A percentile compares a stretch with the other conserved stretches of the same genome.
phyloP scores from a whole-genome alignment of 2,113 vertebrate species.

The Sula dactylatra region DNA sequence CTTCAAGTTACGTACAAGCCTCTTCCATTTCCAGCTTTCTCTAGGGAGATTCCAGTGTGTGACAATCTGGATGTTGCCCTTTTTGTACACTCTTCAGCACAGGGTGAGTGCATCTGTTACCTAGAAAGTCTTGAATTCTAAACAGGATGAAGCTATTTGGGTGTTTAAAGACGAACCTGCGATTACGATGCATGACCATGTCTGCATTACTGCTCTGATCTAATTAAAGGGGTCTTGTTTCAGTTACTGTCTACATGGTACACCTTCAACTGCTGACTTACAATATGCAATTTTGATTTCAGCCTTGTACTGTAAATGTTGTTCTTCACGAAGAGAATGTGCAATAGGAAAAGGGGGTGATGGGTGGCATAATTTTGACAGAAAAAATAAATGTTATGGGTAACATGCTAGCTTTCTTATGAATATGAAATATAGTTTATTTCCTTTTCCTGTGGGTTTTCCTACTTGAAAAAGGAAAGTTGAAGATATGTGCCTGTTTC shows the following conservation, averaged over 20 bases:
- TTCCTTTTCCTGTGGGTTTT: not conserved
- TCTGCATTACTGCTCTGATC: not conserved
- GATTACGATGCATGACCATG: not conserved
- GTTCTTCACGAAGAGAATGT: constrained; percentile 58
- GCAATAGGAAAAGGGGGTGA: constrained; percentile 46
- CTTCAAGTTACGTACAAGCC: not conserved
- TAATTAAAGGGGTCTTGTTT: constrained; percentile 46
- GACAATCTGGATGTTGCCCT: not conserved
- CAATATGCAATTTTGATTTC: constrained; percentile 66
- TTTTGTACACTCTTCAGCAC: not conserved
- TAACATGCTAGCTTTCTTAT: not conserved
- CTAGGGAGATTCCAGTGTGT: constrained; percentile 20
- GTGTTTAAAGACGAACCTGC: not conserved
- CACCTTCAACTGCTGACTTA: constrained; percentile 58
- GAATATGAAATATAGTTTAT: not conserved
- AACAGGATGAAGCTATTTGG: not conserved
- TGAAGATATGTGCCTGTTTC: constrained; percentile 46
- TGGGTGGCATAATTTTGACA: not conserved
- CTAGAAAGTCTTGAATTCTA: constrained; percentile 27
- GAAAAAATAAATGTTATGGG: not conserved
- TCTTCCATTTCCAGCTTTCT: not conserved
- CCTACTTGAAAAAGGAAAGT: constrained; percentile 11
- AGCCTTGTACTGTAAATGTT: constrained; percentile 63
- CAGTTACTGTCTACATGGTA: constrained; percentile 54
- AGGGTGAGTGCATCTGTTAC: not conserved